Evolutionary conservation across 2,797 vertebrate species (phyloP).

Genomic region (Staurois parvus): DNA sequence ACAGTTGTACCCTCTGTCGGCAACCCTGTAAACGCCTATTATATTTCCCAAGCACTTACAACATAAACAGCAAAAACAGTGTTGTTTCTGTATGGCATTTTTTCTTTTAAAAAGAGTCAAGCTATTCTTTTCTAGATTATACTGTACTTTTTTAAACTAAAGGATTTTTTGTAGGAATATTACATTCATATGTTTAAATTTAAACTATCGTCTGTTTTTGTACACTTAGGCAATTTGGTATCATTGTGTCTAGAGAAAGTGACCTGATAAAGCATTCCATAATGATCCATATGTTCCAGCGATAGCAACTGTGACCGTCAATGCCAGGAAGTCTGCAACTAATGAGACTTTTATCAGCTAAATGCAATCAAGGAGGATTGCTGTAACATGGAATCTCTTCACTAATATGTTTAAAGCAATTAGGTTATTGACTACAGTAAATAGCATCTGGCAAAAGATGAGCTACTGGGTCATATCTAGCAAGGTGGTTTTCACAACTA

Average conservation of each 20-base stretch:
- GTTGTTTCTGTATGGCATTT: no score
- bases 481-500: conserved; percentile 32
- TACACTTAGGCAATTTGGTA: no score
- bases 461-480: conserved; percentile 53
- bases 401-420: conserved; percentile 65
- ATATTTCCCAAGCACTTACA: no score
- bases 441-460: conserved; percentile 61
- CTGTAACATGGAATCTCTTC: conserved; percentile 55
- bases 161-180: no score
- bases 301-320: not conserved
- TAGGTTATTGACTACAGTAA: conserved; percentile 63
- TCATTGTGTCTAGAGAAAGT: not conserved
- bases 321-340: conserved; percentile 49
- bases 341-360: conserved; percentile 62
- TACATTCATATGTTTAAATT: no score
- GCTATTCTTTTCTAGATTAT: no score
- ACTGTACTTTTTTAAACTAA: no score
- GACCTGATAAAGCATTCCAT: not conserved
- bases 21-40: no score
- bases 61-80: no score
- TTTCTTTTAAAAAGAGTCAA: no score
- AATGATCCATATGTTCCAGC: not conserved
- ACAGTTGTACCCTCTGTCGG: no score
- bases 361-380: conserved; percentile 56
- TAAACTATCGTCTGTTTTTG: no score